Evolutionary conservation across 2,888 invertebrate genomes (phyloP).

Genomic region (Anoplius nigerrimus): DNA sequence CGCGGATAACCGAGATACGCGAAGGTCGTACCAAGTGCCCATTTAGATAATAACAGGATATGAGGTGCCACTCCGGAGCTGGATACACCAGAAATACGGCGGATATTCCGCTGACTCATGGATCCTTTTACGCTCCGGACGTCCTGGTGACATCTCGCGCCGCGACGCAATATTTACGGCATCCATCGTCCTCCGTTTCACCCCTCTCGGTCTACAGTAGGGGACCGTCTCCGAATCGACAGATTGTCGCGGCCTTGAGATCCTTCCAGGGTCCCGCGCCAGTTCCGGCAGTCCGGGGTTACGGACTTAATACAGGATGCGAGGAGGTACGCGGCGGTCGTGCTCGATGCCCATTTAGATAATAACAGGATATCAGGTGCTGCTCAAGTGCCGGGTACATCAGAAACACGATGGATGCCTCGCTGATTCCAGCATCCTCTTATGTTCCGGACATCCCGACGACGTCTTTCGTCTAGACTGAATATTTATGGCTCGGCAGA

Average conservation of each 20-base stretch:
- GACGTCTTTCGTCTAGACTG: conserved; percentile 1
- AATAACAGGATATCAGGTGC: conserved; percentile 10
- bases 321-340: not conserved
- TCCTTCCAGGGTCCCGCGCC: too few relatives aligned
- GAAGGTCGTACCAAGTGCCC: not conserved
- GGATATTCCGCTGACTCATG: conserved; percentile 2
- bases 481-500: conserved; percentile 1
- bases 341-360: not conserved
- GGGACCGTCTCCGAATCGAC: too few relatives aligned
- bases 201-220: too few relatives aligned
- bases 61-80: not conserved
- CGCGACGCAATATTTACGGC: not conserved
- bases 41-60: conserved; percentile 10
- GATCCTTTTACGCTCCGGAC: conserved; percentile 7
- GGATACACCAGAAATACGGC: not conserved
- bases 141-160: not conserved
- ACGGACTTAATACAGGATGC: too few relatives aligned
- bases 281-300: too few relatives aligned
- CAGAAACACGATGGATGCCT: too few relatives aligned
- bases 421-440: conserved; percentile 4
- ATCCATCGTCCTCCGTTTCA: too few relatives aligned
- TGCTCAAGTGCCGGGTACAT: not conserved
- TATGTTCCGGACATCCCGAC: conserved; percentile 2
- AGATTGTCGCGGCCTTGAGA: too few relatives aligned
- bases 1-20: not conserved